Evolutionary conservation across 2,797 vertebrate species (phyloP).

Genomic region (Staurois parvus): DNA sequence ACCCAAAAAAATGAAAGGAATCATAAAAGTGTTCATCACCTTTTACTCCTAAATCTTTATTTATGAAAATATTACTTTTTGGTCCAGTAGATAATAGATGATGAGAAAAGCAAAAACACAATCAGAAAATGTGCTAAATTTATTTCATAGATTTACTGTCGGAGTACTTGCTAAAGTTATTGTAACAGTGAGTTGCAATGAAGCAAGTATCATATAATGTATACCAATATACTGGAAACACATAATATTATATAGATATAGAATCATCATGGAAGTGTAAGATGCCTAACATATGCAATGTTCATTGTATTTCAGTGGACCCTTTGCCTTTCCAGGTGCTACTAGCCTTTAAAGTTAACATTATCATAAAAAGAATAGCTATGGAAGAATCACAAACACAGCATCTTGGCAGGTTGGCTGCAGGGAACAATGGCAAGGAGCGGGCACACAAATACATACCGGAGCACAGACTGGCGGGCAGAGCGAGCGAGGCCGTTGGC

Average conservation of each 20-base stretch:
- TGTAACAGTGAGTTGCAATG: not conserved
- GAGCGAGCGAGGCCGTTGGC: conserved; percentile 94
- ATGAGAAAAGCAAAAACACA: not conserved
- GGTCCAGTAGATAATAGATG: not conserved
- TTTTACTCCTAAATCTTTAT: not conserved
- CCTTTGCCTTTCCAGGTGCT: conserved; percentile 15
- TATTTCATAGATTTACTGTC: not conserved
- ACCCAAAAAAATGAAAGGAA: conserved; percentile 31
- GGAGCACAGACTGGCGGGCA: conserved; percentile 92
- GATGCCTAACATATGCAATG: not conserved
- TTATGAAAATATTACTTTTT: not conserved
- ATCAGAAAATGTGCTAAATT: not conserved
- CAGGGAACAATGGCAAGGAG: conserved; percentile 36
- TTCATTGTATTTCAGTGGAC: not conserved
- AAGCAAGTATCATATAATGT: not conserved
- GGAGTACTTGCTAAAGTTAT: not conserved
- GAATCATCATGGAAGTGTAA: not conserved
- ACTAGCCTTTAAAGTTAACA: not conserved
- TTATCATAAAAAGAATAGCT: conserved; percentile 7
- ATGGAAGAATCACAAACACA: conserved; percentile 22
- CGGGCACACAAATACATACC: conserved; percentile 83
- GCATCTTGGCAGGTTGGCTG: conserved; percentile 30
- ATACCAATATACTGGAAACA: not conserved
- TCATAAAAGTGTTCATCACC: not conserved
- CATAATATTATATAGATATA: not conserved